Conservation (phyloP, 2,113 vertebrate species). For the Macroglossus sobrinus region DNA sequence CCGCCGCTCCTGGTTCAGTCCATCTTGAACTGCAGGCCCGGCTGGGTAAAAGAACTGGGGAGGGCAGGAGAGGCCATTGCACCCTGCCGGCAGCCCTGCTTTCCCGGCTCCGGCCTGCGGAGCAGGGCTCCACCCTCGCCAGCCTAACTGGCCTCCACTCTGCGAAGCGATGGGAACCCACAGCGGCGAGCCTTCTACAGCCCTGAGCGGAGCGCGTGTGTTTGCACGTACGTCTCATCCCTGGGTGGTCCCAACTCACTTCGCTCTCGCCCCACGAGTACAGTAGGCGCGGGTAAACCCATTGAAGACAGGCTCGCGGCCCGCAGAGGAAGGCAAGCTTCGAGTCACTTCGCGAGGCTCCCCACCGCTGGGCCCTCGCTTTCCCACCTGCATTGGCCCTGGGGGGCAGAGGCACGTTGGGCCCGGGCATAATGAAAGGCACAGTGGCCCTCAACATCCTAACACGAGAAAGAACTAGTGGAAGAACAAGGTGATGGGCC, state of each 20-base stretch:
- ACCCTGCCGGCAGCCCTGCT: fast-evolving
- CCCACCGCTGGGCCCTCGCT: not conserved
- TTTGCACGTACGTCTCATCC: not conserved
- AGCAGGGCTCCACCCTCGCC: not conserved
- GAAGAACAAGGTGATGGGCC: not conserved
- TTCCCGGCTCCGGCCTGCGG: not conserved
- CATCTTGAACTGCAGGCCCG: fast-evolving
- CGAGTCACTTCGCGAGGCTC: not conserved
- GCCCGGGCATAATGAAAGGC: not conserved
- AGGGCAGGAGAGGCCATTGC: not conserved
- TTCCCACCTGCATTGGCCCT: not conserved
- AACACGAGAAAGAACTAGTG: not conserved
- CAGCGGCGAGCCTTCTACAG: not conserved
- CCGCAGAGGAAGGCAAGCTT: not conserved
- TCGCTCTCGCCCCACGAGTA: not conserved
- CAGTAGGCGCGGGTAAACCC: not conserved
- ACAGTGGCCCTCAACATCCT: not conserved
- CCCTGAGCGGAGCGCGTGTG: not conserved
- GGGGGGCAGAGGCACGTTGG: not conserved
- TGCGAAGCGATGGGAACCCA: not conserved
- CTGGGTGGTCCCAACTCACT: not conserved
- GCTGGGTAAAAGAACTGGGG: not conserved
- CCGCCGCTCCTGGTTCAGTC: not conserved
- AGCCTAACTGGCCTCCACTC: not conserved
- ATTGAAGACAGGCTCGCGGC: not conserved